These are phyloP conservation scores for Hemistola chrysoprasaria DNA, from an alignment of 2,888 invertebrate genomes.

Conservation along the genomic window DNA sequence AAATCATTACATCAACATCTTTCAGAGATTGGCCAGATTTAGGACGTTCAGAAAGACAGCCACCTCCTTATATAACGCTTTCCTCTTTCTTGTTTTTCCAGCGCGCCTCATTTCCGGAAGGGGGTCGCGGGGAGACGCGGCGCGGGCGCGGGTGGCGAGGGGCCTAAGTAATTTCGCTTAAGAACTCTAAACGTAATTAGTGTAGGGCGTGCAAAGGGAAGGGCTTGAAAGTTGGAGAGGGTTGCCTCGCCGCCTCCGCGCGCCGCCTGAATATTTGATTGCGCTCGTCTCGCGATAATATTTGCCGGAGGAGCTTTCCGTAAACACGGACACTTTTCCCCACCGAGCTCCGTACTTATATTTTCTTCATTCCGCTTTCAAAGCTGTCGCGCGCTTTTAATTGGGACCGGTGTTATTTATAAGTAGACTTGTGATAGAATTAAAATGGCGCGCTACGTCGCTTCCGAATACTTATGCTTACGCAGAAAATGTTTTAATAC, in stretches of 20 bases:
- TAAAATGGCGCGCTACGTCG: slow-evolving; percentile 74
- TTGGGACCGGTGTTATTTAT: slow-evolving; percentile 73
- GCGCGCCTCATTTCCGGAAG: slow-evolving; percentile 80
- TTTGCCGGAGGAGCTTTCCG: slow-evolving; percentile 79
- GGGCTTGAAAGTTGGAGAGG: slow-evolving; percentile 84
- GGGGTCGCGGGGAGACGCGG: slow-evolving; percentile 61
- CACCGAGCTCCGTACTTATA: slow-evolving; percentile 63
- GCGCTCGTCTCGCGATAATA: slow-evolving; percentile 80
- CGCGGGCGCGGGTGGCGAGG: slow-evolving; percentile 70
- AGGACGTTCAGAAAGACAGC: slow-evolving; percentile 72
- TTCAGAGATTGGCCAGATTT: slow-evolving; percentile 80
- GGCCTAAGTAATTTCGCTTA: slow-evolving; percentile 87
- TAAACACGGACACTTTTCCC: slow-evolving; percentile 77
- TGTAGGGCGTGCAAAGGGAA: slow-evolving; percentile 84
- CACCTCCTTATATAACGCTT: slow-evolving; percentile 75
- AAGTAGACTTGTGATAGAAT: slow-evolving; percentile 78
- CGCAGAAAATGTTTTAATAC: slow-evolving; percentile 65
- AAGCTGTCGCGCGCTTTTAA: slow-evolving; percentile 77
- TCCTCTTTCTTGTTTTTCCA: slow-evolving; percentile 80
- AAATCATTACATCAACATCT: slow-evolving; percentile 82
- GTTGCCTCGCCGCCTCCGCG: slow-evolving; percentile 74
- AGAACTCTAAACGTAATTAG: slow-evolving; percentile 87
- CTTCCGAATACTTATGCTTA: slow-evolving; percentile 58
- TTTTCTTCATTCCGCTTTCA: slow-evolving; percentile 71
- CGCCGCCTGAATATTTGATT: slow-evolving; percentile 80